Conservation (phyloP, 2,113 vertebrate species). For the Xyrauchen texanus region DNA sequence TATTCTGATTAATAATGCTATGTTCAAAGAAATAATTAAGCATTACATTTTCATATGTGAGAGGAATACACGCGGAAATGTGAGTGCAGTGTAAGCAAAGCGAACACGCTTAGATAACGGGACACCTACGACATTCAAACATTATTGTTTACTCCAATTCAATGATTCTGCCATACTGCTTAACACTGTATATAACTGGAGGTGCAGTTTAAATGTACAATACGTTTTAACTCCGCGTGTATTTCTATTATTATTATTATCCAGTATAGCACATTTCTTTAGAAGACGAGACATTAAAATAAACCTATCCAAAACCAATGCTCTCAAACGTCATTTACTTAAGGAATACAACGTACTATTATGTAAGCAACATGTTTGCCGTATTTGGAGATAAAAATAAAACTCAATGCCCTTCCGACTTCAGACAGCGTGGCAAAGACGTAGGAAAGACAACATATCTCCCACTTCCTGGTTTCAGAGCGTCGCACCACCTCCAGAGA, state of each 20-base stretch:
- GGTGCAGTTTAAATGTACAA: not conserved
- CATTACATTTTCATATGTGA: not conserved
- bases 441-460: conserved; percentile 76
- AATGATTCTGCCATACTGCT: not conserved
- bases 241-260: not conserved
- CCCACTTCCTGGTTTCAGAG: conserved; percentile 89
- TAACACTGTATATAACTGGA: not conserved
- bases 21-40: not conserved
- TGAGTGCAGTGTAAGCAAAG: conserved; percentile 7
- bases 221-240: not conserved
- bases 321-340: not conserved
- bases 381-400: conserved; percentile 59
- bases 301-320: not conserved
- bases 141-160: not conserved
- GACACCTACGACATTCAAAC: not conserved
- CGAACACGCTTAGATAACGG: conserved; percentile 48
- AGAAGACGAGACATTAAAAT: not conserved
- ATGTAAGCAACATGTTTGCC: too few relatives aligned
- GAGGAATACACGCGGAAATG: not conserved
- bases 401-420: conserved; percentile 76
- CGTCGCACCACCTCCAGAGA: conserved; percentile 58
- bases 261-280: not conserved
- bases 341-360: not conserved
- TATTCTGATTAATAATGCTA: not conserved
- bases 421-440: conserved; percentile 90